Evolutionary conservation across 2,113 vertebrate species (phyloP), one percentile per base, ranked within the genome.

Genomic region (Pteruthius melanotis): DNA sequence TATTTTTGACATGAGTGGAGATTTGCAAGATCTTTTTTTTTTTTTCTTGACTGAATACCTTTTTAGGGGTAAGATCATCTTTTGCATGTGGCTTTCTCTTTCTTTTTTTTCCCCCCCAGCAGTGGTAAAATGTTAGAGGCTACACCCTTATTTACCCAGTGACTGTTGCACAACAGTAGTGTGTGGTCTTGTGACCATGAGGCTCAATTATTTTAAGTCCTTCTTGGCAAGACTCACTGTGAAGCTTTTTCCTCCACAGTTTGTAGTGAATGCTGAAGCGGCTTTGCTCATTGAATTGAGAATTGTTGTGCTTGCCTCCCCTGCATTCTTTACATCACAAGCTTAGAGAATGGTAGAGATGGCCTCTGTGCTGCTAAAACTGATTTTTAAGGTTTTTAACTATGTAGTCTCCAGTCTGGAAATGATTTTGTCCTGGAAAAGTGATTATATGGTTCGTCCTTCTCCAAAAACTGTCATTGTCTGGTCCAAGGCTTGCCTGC

Each of bases 161-260:
- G 94, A 83, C 93, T 92, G 39, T 91, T 95, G 84, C 92, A 57
- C 80, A 93, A 59, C 61, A 81, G 60, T 13, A 19, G 23, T 15
- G 33, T 83, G 78, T 82, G 65, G 28, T 89, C 89, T 94, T 96
- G 69, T 97, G 91, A 96, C 74, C 30, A 37, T 56, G 53, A 81
- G 64, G 40, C 60, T 90, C 37, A 6, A 77, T 94, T 72, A 87
- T 70, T 94, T 8, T 83, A 85, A 68, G 95, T 92, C 72, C 54
- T 45, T 90, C 72, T 79, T 79, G 39, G 83, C 74, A 81, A 83
- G 60, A 44, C 63, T 88, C 71, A 7, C 63, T n/a, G 39, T 85
- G 76, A 79, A 89, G 68, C 59, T 89, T 93, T 95, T 88, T 90
- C 56, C 56, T 83, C 54, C 69, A 26, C 83, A 88, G n/a, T 74